Conservation (phyloP, 2,113 vertebrate genomes). For the Rhinolophus ferrumequinum region DNA sequence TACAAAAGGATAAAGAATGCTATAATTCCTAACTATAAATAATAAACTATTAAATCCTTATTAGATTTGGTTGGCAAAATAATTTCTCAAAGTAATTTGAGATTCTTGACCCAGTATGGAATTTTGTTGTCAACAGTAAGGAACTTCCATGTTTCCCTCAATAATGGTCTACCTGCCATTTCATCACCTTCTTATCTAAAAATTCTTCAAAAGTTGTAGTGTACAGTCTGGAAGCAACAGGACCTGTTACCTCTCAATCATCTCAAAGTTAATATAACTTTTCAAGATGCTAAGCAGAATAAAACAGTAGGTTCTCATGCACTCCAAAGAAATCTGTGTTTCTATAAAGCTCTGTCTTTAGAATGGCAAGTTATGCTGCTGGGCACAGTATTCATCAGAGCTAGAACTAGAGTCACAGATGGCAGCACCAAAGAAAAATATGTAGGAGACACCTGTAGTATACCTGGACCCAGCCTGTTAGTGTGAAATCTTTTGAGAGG, state of each 20-base stretch:
- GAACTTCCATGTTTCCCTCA: not conserved
- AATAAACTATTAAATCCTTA: not conserved
- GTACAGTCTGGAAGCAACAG: not conserved
- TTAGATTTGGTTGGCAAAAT: not conserved
- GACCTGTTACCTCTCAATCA: not conserved
- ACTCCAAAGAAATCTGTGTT: not conserved
- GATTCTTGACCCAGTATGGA: not conserved
- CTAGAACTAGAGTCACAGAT: not conserved
- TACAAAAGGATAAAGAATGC: conserved; percentile 8
- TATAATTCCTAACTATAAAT: not conserved
- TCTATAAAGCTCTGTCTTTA: not conserved
- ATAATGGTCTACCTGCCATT: not conserved
- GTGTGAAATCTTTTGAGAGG: not conserved
- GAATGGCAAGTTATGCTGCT: not conserved
- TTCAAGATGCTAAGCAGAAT: not conserved
- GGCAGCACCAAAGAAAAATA: not conserved
- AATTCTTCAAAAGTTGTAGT: not conserved
- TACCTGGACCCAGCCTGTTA: not conserved
- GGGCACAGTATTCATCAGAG: not conserved
- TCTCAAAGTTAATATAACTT: not conserved
- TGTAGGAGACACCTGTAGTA: not conserved
- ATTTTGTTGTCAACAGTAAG: not conserved
- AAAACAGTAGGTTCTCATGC: not conserved
- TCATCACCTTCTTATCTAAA: not conserved
- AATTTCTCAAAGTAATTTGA: conserved; percentile 25